Evolutionary conservation across 2,113 vertebrate genomes (phyloP).

Genomic region (Nicator chloris): DNA sequence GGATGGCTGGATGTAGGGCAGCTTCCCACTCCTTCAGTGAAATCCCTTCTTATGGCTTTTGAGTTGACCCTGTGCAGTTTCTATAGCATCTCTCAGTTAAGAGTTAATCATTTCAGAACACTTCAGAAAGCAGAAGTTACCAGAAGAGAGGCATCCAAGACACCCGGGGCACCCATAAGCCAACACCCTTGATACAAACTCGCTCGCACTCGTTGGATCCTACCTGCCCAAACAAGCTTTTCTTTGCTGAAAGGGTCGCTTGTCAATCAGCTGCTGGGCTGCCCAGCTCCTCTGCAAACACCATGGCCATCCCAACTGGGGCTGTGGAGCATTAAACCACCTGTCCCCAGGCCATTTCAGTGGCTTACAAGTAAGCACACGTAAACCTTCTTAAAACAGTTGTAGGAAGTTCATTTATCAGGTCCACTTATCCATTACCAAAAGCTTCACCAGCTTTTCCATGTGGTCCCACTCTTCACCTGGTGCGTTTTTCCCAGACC

Average conservation of each 20-base stretch:
- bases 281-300: neutral
- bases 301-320: too few relatives aligned
- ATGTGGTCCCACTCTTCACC: neutral
- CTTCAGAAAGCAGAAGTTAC: neutral
- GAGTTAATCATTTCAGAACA: neutral
- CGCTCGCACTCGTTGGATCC: rapidly evolving
- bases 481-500: neutral
- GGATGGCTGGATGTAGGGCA: neutral
- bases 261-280: neutral
- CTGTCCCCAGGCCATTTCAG: neutral
- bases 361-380: neutral
- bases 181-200: neutral
- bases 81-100: neutral
- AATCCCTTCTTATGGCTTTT: neutral
- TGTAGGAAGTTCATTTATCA: neutral
- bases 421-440: neutral
- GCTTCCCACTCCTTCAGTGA: neutral
- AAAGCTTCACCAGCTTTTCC: neutral
- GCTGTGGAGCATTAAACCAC: neutral
- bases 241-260: neutral
- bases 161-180: neutral
- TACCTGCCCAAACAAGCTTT: neutral
- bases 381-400: neutral
- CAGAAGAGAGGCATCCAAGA: neutral
- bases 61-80: neutral